These are phyloP conservation scores for Rotaria macrura DNA, from an alignment of 2,888 invertebrate species.

Conservation along the genomic window DNA sequence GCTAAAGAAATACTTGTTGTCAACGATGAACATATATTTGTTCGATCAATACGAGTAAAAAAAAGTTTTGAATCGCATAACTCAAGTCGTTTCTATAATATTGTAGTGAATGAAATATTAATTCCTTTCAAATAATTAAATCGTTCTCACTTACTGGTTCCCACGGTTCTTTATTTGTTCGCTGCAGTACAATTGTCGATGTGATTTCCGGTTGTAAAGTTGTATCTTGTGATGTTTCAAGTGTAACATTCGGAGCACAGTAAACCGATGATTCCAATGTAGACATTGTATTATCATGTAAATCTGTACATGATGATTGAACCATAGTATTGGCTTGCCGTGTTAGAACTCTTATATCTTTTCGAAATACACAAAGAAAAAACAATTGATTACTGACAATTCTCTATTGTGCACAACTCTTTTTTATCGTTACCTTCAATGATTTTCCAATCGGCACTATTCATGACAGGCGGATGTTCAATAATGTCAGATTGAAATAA, in stretches of 20 bases:
- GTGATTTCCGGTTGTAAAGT: neutral
- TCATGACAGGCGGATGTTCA: neutral
- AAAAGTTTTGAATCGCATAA: neutral
- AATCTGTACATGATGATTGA: neutral
- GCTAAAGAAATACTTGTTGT: neutral
- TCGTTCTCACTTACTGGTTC: neutral
- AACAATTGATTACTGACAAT: no score
- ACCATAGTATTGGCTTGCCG: neutral
- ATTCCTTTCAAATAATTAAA: neutral
- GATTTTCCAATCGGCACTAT: neutral
- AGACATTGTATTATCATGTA: neutral
- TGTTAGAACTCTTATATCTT: neutral
- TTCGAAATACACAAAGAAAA: neutral
- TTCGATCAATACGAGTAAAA: neutral
- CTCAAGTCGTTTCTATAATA: neutral
- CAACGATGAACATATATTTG: neutral
- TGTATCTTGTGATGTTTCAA: conserved; percentile 6
- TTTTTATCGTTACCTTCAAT: neutral
- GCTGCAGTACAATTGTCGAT: neutral
- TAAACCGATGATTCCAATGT: neutral
- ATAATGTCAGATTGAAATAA: neutral
- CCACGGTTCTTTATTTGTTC: conserved; percentile 13
- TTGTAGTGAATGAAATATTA: neutral
- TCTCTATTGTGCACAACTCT: no score
- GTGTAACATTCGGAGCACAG: neutral